A percentile compares a stretch with the other conserved stretches of the same genome.
phyloP scores from a whole-genome alignment of 2,113 vertebrate genomes.

The Hippocampus zosterae region DNA sequence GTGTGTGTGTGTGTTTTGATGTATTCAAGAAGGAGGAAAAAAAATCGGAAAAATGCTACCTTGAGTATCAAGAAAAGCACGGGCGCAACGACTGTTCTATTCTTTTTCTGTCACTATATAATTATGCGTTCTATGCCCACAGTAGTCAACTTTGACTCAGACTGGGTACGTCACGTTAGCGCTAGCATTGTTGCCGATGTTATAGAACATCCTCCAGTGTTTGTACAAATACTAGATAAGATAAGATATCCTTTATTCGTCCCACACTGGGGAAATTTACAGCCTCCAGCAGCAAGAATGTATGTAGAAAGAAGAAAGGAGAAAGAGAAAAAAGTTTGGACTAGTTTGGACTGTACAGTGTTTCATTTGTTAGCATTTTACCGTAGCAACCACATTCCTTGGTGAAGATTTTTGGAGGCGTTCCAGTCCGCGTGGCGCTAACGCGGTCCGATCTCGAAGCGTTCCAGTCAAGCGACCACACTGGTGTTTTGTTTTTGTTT shows the following conservation, averaged over 20 bases:
- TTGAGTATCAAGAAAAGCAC: too few relatives aligned
- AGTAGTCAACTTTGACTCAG: background rate
- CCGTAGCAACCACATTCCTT: background rate
- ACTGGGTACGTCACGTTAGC: background rate
- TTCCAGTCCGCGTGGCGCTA: background rate
- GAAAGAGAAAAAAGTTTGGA: too few relatives aligned
- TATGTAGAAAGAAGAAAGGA: too few relatives aligned
- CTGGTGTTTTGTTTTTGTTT: background rate
- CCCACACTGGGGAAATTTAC: too few relatives aligned
- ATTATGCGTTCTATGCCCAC: background rate
- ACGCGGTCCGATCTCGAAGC: too few relatives aligned
- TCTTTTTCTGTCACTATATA: background rate
- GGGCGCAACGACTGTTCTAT: too few relatives aligned
- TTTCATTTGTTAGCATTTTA: background rate
- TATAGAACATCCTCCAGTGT: background rate
- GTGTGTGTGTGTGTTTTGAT: background rate
- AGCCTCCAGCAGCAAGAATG: too few relatives aligned
- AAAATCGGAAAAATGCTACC: background rate
- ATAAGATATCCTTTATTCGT: too few relatives aligned
- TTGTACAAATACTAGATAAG: background rate
- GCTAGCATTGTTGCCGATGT: too few relatives aligned
- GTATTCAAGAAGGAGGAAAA: background rate
- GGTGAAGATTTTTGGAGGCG: background rate
- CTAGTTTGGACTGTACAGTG: background rate
- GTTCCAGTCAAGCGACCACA: background rate